phyloP scores from a whole-genome alignment of 2,113 vertebrate species.

The Neogobius melanostomus region DNA sequence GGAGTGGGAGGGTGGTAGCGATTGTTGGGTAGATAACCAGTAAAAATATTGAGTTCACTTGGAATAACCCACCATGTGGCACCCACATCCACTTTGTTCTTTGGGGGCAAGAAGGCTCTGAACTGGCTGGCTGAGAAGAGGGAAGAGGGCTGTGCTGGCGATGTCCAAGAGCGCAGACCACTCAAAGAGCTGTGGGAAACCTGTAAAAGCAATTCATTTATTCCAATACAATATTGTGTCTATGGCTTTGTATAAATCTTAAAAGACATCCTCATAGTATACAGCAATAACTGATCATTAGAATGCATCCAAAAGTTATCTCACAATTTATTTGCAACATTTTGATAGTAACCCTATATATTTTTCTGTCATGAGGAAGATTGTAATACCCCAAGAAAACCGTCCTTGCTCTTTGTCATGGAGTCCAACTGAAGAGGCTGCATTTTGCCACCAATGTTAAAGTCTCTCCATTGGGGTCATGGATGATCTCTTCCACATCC shows the following conservation, averaged over 20 bases:
- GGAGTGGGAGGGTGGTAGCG: constrained; percentile 91
- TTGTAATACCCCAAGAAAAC: constrained; percentile 87
- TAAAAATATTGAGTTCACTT: constrained; percentile 93
- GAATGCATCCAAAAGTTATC: too few species aligned
- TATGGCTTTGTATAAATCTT: too few species aligned
- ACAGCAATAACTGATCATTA: too few species aligned
- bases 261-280: too few species aligned
- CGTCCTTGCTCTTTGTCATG: constrained; percentile 98
- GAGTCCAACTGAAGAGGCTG: constrained; percentile 89
- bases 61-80: constrained; percentile 95
- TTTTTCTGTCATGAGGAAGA: neutral
- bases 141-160: constrained; percentile 74
- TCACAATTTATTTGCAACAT: too few species aligned
- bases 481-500: constrained; percentile 71
- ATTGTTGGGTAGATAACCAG: constrained; percentile 94
- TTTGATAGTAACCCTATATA: too few species aligned
- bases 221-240: too few species aligned
- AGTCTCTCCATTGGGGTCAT: constrained; percentile 83
- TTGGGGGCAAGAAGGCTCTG: constrained; percentile 87
- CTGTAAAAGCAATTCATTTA: constrained; percentile 58
- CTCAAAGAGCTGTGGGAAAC: constrained; percentile 88
- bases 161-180: constrained; percentile 88
- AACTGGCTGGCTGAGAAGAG: constrained; percentile 85
- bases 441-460: constrained; percentile 86
- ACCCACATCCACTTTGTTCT: constrained; percentile 81